Evolutionary conservation across 1,140 invertebrate genomes (phyloP).

Genomic region (Agrilus planipennis): DNA sequence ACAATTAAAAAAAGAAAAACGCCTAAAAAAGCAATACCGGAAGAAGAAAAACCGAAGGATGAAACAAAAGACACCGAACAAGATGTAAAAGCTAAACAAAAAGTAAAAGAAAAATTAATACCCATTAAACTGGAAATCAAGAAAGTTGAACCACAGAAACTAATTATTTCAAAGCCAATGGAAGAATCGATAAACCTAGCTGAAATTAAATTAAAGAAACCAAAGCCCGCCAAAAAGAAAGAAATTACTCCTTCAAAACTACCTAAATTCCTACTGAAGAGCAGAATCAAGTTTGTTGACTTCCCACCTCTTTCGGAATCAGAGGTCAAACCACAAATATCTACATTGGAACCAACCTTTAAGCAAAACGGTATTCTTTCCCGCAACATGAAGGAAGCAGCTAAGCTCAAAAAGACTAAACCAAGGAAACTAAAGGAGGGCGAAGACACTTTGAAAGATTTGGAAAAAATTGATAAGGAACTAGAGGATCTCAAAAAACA

Average conservation of each 20-base stretch:
- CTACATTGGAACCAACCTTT: constrained; percentile 39
- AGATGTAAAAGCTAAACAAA: constrained; percentile 6
- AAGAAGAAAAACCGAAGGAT: background rate
- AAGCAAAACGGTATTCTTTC: constrained; percentile 51
- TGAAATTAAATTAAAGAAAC: constrained; percentile 27
- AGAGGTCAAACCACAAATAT: constrained; percentile 39
- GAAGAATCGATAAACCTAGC: constrained; percentile 26
- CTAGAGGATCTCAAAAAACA: constrained; percentile 13
- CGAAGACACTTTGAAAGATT: constrained; percentile 49
- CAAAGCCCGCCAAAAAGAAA: constrained; percentile 22
- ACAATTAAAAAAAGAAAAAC: constrained; percentile 26
- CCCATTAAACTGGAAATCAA: constrained; percentile 24
- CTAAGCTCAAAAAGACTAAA: constrained; percentile 48
- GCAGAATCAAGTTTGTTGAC: constrained; percentile 46
- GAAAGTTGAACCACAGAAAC: constrained; percentile 23
- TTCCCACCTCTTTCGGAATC: constrained; percentile 42
- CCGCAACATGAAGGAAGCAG: constrained; percentile 55
- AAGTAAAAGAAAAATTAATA: constrained; percentile 13
- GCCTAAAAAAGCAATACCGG: constrained; percentile 32
- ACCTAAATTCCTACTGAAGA: constrained; percentile 54
- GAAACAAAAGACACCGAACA: constrained; percentile 9
- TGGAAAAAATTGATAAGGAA: constrained; percentile 15
- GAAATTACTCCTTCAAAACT: constrained; percentile 37
- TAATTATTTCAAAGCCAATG: constrained; percentile 13
- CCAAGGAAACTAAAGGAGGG: constrained; percentile 52